phyloP scores from a whole-genome alignment of 2,888 invertebrate genomes.

The Dasysyrphus tricinctus region DNA sequence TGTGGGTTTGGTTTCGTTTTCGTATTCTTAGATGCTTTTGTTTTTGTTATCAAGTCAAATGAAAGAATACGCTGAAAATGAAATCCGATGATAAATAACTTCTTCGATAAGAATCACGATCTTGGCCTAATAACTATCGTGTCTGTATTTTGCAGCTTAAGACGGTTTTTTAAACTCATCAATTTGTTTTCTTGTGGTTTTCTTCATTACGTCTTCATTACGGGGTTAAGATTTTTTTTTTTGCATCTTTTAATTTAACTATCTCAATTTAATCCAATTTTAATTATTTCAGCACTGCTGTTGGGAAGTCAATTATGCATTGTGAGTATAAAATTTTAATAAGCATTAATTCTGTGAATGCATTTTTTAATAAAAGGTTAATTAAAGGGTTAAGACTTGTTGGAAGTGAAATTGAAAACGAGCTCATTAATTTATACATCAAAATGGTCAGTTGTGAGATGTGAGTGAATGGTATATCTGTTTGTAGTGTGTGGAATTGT shows the following conservation, averaged over 20 bases:
- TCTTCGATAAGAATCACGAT: conserved; percentile 71
- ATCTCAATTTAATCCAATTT: conserved; percentile 39
- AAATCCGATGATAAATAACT: conserved; percentile 75
- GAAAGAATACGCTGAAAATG: conserved; percentile 47
- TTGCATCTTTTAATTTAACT: conserved; percentile 53
- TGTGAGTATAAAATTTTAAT: conserved; percentile 76
- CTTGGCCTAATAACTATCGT: conserved; percentile 70
- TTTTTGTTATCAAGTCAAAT: conserved; percentile 58
- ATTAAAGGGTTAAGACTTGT: background rate
- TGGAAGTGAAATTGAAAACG: background rate
- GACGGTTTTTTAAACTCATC: conserved; percentile 27
- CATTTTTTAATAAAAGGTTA: background rate
- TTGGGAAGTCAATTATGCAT: conserved; percentile 77
- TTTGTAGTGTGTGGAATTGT: too few relatives aligned
- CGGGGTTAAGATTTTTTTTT: conserved; percentile 63
- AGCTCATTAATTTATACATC: too few relatives aligned
- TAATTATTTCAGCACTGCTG: conserved; percentile 77
- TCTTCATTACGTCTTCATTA: conserved; percentile 29
- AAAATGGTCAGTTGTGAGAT: too few relatives aligned
- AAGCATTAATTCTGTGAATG: background rate
- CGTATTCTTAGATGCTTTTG: conserved; percentile 50
- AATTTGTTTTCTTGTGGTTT: conserved; percentile 40
- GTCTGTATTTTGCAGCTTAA: conserved; percentile 40
- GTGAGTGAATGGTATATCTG: too few relatives aligned
- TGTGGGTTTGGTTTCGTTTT: conserved; percentile 10